Evolutionary conservation across 2,113 vertebrate genomes (phyloP).

Genomic region (Phaetusa simplex): DNA sequence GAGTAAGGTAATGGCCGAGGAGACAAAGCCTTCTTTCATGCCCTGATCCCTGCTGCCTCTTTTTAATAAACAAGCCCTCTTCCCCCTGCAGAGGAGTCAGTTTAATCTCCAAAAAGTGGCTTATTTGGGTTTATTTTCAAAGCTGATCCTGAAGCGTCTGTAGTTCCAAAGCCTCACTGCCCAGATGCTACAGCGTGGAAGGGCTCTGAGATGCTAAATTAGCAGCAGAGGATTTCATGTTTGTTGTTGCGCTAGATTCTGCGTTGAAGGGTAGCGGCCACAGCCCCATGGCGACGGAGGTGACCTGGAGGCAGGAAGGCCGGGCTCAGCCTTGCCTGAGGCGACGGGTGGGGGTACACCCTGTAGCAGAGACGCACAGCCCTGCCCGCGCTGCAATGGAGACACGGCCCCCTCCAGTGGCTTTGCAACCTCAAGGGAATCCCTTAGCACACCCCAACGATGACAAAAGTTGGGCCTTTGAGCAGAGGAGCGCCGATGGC

Average conservation of each 20-base stretch:
- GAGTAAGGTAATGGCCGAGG: not conserved
- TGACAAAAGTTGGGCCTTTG: not conserved
- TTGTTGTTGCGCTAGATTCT: not conserved
- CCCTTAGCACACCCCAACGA: not conserved
- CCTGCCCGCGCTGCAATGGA: not conserved
- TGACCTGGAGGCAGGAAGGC: not conserved
- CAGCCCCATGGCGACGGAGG: not conserved
- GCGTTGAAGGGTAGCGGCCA: not conserved
- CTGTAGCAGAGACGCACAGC: not conserved
- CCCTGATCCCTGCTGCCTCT: not conserved
- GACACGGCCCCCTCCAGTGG: not conserved
- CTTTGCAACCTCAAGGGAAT: not conserved
- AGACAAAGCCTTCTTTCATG: slow-evolving; percentile 59
- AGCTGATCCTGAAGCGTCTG: not conserved
- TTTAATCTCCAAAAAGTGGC: slow-evolving; percentile 6
- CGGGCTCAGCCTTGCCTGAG: not conserved
- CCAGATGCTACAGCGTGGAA: not conserved
- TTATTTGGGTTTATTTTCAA: slow-evolving; percentile 5
- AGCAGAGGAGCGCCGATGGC: not conserved
- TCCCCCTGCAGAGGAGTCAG: slow-evolving; percentile 27
- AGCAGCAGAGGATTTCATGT: not conserved
- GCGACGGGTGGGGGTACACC: not conserved
- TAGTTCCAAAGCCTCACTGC: not conserved
- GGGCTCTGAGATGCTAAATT: not conserved
- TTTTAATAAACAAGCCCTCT: slow-evolving; percentile 39